Evolutionary conservation across 2,113 vertebrate species (phyloP).

Genomic region (Strix aluco): DNA sequence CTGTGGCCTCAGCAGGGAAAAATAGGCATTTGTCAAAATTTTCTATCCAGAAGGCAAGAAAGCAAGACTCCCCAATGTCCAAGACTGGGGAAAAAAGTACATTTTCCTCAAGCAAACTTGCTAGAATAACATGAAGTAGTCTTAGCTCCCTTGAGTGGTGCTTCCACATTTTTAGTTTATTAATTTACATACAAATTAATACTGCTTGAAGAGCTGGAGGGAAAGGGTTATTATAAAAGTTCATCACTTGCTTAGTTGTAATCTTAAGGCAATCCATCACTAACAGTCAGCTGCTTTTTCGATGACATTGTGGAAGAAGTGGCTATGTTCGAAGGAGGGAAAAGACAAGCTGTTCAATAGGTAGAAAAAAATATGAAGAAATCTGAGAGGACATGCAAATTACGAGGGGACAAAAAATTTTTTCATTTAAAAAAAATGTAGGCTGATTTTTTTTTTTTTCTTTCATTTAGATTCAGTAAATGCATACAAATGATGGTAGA

Average conservation of each 20-base stretch:
- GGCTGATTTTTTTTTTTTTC: not conserved
- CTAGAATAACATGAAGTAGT: not conserved
- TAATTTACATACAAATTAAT: constrained; percentile 11
- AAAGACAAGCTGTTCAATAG: not conserved
- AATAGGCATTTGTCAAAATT: not conserved
- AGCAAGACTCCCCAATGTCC: not conserved
- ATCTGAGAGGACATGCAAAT: not conserved
- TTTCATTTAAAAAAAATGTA: not conserved
- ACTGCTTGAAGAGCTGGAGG: not conserved
- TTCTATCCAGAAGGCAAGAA: not conserved
- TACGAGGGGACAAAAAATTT: not conserved
- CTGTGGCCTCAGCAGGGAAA: not conserved
- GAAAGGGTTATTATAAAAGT: not conserved
- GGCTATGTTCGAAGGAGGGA: not conserved
- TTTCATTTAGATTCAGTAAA: not conserved
- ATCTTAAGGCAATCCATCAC: not conserved
- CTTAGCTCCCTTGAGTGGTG: not conserved
- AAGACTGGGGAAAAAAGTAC: not conserved
- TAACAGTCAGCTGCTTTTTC: not conserved
- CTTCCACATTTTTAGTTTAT: not conserved
- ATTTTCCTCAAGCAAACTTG: not conserved
- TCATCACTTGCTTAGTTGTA: not conserved
- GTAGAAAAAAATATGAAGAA: not conserved
- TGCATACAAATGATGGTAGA: not conserved
- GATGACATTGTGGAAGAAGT: not conserved